Evolutionary conservation across 2,113 vertebrate species (phyloP), one percentile per base, ranked within the genome.

Genomic region (Malurus alboscapulatus): DNA sequence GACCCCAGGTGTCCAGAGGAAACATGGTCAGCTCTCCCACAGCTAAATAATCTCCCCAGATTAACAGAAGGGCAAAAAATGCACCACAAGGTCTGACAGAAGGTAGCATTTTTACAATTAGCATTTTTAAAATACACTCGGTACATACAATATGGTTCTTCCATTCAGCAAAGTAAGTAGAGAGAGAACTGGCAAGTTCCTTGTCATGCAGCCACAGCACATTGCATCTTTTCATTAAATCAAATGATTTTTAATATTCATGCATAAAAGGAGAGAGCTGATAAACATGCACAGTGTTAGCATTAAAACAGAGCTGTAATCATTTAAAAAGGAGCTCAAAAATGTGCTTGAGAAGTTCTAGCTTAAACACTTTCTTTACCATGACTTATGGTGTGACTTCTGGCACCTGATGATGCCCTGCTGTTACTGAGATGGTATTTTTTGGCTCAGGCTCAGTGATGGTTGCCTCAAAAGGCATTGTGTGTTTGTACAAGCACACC

Each of bases 401-500:
- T 44, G 40, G n/a, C 40, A 50, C 12, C 29, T 34, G 48, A 38
- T 32, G 36, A 36, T 66, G 42, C 47, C 34, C 26, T 59, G 9
- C 20, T 71, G 20, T 47, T 82, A 7, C 3, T 0, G 3, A 42
- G 36, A 7, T 10, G 12, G 24, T 72, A 12, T 54, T 71, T 82
- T 91, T 65, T 75, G 26, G 55, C 27, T 82, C 10, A 4, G 10
- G 26, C 25, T 20, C 51, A 29, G 17, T 42, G 65, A 9, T 53
- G 38, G 16, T 50, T n/a, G 12, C 24, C 20, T 88, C 0, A 0
- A 63, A 82, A 85, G 25, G 36, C 8, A 3, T 6, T n/a, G 2
- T 9, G 1, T 7, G 42, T 34, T 53, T 50, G 11, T 24, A 20
- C 12, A 34, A 50, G 30, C 51, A 50, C 44, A 50, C 36, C 44